Evolutionary conservation across 1,140 invertebrate genomes (phyloP).

Genomic region (Brachionus manjavacas): DNA sequence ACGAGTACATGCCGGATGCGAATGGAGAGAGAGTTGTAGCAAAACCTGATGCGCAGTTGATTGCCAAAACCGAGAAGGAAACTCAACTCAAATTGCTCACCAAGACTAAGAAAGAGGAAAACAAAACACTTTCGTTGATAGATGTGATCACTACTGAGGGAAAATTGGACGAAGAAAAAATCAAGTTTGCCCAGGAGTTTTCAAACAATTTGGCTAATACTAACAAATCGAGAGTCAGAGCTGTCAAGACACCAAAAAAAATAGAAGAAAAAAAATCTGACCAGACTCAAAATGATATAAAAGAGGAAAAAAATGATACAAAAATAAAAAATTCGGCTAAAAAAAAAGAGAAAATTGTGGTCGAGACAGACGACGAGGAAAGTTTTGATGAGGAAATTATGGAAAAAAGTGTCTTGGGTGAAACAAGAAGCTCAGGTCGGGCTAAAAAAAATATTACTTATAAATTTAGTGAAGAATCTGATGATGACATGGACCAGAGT

Average conservation of each 20-base stretch:
- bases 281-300: background rate
- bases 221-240: background rate
- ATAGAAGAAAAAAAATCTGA: background rate
- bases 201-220: background rate
- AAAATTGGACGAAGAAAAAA: background rate
- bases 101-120: slow-evolving; percentile 13
- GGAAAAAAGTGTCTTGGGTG: background rate
- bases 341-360: slow-evolving; percentile 13
- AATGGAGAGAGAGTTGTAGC: slow-evolving; percentile 14
- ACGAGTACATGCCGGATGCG: slow-evolving; percentile 8
- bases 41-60: slow-evolving; percentile 8
- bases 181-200: background rate
- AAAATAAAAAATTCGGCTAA: background rate
- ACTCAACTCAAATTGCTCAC: background rate
- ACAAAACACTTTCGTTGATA: background rate
- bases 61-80: slow-evolving; percentile 26
- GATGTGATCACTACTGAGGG: background rate
- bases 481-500: background rate
- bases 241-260: slow-evolving; percentile 8
- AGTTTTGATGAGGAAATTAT: slow-evolving; percentile 39
- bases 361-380: slow-evolving; percentile 6
- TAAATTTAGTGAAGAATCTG: background rate
- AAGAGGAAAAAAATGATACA: background rate
- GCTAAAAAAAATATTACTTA: slow-evolving; percentile 26
- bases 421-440: background rate